Evolutionary conservation across 2,797 vertebrate species (phyloP), one percentile per base, ranked within the genome.

Genomic region (Lepidocolaptes lacrymiger): DNA sequence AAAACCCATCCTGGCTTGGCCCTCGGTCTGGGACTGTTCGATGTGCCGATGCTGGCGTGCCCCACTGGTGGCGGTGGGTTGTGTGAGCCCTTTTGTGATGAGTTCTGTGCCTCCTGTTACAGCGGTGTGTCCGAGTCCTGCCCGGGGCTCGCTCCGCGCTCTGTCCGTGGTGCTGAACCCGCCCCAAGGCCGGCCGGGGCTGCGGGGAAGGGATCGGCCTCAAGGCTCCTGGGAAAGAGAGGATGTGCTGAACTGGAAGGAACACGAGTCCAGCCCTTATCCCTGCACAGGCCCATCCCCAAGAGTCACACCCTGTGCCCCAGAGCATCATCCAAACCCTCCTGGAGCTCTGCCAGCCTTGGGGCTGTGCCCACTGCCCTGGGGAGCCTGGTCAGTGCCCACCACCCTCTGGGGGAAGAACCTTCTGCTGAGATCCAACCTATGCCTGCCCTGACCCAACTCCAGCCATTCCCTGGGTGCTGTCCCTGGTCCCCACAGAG

Each of bases 111-210:
- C 5, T 58, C 34, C 34, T 13, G 0, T 10, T 7, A 32, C 10
- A 3, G 4, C 1, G 7, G 41, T 3, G 46, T 1, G 43, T 44
- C 19, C 19, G 43, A 44, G 19, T 19, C 43, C 43, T 21, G 44
- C 20, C 44, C 44, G 10, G 43, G 36, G 36, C 36, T 2, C 11
- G 14, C 75, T 24, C 39, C 23, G 46, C 4, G 52, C 87, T 34
- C 94, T 96, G 89, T 92, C 97, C 95, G 14, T 86, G 95, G 96
- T 97, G 89, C 96, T 96, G 94, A 96, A 79, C 2, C 32, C 13
- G 26, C 71, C 63, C 4, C 3, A 27, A 27, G 13, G 14, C 49
- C 49, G 49, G 49, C 16, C 27, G 49, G 49, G 46, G 2, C 23
- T 5, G 3, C 58, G 0, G 28, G 37, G 16, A 2, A 14, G 10